Percentiles rank a stretch among this genome's conserved stretches.
These are phyloP conservation scores for Fregata magnificens DNA, from an alignment of 2,113 vertebrate species.

Conservation along the genomic window DNA sequence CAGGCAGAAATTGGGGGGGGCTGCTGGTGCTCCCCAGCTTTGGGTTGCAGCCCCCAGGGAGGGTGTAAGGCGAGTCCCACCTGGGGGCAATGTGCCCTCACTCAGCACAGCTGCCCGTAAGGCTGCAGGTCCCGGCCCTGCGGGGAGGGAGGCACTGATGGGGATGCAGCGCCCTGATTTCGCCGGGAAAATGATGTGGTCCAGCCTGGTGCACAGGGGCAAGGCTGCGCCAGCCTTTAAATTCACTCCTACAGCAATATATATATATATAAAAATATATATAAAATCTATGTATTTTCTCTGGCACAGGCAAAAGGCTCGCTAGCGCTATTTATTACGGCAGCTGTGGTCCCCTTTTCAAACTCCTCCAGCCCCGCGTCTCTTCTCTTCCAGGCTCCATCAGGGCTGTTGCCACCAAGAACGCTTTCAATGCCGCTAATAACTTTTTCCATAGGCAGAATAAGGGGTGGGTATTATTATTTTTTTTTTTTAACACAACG, in stretches of 20 bases:
- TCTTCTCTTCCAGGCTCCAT: neutral
- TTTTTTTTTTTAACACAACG: neutral
- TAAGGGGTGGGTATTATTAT: neutral
- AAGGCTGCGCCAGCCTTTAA: neutral
- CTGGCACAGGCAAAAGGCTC: neutral
- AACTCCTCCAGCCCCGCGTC: neutral
- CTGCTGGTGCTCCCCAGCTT: no score
- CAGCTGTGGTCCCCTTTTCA: neutral
- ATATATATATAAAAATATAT: neutral
- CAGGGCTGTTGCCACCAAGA: neutral
- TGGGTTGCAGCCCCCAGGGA: neutral
- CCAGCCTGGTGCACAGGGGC: neutral
- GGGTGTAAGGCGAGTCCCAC: neutral
- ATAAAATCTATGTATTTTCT: neutral
- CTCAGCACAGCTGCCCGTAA: neutral
- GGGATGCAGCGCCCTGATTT: neutral
- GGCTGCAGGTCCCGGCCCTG: neutral
- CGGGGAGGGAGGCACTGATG: fast-evolving
- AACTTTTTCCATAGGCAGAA: neutral
- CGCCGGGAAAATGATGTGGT: no score
- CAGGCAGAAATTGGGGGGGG: neutral
- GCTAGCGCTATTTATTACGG: neutral
- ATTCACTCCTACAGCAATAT: neutral
- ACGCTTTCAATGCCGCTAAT: fast-evolving
- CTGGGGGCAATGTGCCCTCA: neutral